phyloP scores from a whole-genome alignment of 2,888 invertebrate genomes.

The Schizaphis graminum region DNA sequence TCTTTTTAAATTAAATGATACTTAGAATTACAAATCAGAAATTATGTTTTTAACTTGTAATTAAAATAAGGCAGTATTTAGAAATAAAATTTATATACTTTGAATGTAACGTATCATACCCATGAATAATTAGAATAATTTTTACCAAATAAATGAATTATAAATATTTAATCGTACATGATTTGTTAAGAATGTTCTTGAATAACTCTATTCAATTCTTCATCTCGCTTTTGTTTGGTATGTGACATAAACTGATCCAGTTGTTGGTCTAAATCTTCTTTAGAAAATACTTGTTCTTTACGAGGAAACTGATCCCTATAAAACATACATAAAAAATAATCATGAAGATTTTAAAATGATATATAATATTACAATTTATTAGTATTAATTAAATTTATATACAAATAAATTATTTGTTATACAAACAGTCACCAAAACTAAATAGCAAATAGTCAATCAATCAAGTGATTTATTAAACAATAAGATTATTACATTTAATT shows the following conservation, averaged over 20 bases:
- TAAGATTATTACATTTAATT: too few relatives aligned
- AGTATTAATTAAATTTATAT: background rate
- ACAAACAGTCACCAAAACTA: too few relatives aligned
- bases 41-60: background rate
- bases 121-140: background rate
- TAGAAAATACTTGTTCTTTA: constrained; percentile 47
- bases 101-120: background rate
- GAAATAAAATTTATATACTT: background rate
- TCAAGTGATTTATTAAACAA: background rate
- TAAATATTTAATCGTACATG: background rate
- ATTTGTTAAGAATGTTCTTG: constrained; percentile 47
- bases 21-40: background rate
- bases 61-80: constrained; percentile 2
- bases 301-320: constrained; percentile 46
- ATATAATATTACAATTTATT: background rate
- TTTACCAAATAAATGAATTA: background rate
- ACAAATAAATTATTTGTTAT: background rate
- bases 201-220: constrained; percentile 62
- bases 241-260: constrained; percentile 63
- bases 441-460: background rate
- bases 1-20: background rate
- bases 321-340: background rate
- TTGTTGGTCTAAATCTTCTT: constrained; percentile 63
- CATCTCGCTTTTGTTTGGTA: constrained; percentile 63
- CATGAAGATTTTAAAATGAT: background rate